Percentiles rank a stretch among this genome's conserved stretches.
Conservation (phyloP, 2,113 vertebrate species). For the Bos taurus region DNA sequence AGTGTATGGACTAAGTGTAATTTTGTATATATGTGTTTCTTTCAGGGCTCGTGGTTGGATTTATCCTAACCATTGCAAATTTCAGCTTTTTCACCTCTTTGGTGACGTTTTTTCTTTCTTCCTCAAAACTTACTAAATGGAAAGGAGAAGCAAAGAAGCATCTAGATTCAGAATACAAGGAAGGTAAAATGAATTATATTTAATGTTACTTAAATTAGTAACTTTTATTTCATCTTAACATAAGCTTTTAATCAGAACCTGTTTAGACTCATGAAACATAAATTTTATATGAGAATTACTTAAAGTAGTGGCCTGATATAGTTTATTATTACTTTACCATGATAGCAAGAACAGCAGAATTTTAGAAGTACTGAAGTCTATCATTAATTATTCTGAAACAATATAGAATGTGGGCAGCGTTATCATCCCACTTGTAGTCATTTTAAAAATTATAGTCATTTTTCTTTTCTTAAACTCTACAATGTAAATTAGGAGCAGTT, state of each 20-base stretch:
- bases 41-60: constrained; percentile 92
- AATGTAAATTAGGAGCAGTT: not conserved
- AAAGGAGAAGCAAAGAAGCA: constrained; percentile 87
- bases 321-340: not conserved
- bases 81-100: constrained; percentile 93
- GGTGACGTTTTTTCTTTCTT: constrained; percentile 92
- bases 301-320: not conserved
- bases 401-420: not conserved
- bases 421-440: not conserved
- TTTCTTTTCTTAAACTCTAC: constrained; percentile 4
- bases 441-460: not conserved
- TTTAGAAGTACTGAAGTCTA: not conserved
- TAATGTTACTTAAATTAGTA: not conserved
- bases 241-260: not conserved
- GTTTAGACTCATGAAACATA: not conserved
- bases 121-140: constrained; percentile 95
- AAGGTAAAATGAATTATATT: constrained; percentile 84
- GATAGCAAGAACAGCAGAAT: not conserved
- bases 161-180: constrained; percentile 94
- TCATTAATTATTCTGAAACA: not conserved
- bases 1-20: not conserved
- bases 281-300: constrained; percentile 8
- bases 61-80: constrained; percentile 94
- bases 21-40: constrained; percentile 38
- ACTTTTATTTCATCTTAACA: not conserved